These are phyloP conservation scores for Stichopus horrens DNA, from an alignment of 53 echinoderm and acorn worm species.

Conservation along the genomic window DNA sequence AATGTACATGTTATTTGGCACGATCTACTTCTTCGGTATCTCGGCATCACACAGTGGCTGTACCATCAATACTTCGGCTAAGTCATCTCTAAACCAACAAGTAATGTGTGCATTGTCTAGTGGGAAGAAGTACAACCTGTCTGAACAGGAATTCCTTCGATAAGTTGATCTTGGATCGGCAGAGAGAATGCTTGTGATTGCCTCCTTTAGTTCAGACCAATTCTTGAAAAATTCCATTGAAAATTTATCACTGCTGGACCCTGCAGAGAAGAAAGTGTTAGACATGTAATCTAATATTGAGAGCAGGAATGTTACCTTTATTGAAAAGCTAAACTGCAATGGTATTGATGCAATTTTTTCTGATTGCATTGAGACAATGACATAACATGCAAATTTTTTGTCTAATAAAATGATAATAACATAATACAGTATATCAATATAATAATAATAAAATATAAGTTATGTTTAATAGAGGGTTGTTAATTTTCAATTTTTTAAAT, in stretches of 20 bases:
- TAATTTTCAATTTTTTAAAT: no score
- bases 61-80: conserved; percentile 77
- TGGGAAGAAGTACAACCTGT: conserved; percentile 85
- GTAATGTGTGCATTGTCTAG: conserved; percentile 82
- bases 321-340: no score
- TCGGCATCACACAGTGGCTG: conserved; percentile 64
- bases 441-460: no score
- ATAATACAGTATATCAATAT: no score
- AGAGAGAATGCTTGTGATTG: conserved; percentile 71
- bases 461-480: no score
- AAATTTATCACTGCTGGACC: conserved; percentile 29
- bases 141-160: conserved; percentile 68
- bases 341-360: no score
- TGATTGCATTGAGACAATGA: no score
- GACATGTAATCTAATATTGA: no score
- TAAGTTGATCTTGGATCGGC: conserved; percentile 91
- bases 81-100: conserved; percentile 70
- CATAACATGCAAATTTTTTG: no score
- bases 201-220: conserved; percentile 60
- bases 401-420: no score
- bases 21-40: conserved; percentile 22
- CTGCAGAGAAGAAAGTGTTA: neutral
- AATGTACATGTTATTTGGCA: no score
- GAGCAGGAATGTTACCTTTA: no score
- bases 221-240: conserved; percentile 62